These are phyloP conservation scores for Phalacrocorax brasilianus DNA, from an alignment of 2,113 vertebrate genomes.

Conservation along the genomic window DNA sequence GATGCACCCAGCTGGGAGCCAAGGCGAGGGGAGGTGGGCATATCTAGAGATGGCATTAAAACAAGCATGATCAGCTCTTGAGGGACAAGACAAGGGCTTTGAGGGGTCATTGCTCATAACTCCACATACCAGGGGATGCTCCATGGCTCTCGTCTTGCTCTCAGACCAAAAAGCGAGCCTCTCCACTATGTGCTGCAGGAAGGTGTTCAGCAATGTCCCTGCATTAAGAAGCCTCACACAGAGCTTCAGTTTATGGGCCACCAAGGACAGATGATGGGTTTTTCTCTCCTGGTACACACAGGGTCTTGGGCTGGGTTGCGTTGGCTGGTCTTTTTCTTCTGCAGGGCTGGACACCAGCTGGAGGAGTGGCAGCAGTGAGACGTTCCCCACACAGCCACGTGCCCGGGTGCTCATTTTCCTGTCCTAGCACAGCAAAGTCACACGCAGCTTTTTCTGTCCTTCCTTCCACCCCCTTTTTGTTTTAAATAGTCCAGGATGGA, in stretches of 20 bases:
- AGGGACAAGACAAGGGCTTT: background rate
- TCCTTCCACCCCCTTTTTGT: background rate
- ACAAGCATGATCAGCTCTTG: accelerated
- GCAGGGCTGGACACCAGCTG: background rate
- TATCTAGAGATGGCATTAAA: background rate
- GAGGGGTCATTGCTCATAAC: background rate
- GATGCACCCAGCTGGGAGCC: too few relatives aligned
- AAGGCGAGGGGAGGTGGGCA: background rate
- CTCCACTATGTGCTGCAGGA: accelerated
- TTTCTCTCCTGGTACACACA: background rate
- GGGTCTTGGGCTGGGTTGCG: background rate
- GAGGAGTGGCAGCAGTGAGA: background rate
- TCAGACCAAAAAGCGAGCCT: background rate
- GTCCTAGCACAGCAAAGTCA: background rate
- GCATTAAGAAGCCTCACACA: background rate
- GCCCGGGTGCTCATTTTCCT: background rate
- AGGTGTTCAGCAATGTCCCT: background rate
- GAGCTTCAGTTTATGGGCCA: background rate
- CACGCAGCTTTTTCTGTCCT: background rate
- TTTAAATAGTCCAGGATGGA: background rate
- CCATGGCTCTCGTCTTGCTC: background rate
- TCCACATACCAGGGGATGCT: background rate
- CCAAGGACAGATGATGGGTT: background rate
- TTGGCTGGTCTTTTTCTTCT: background rate
- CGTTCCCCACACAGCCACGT: accelerated